Evolutionary conservation across 2,113 vertebrate species (phyloP), one percentile per base, ranked within the genome.

Genomic region (Mesoclemmys tuberculata): DNA sequence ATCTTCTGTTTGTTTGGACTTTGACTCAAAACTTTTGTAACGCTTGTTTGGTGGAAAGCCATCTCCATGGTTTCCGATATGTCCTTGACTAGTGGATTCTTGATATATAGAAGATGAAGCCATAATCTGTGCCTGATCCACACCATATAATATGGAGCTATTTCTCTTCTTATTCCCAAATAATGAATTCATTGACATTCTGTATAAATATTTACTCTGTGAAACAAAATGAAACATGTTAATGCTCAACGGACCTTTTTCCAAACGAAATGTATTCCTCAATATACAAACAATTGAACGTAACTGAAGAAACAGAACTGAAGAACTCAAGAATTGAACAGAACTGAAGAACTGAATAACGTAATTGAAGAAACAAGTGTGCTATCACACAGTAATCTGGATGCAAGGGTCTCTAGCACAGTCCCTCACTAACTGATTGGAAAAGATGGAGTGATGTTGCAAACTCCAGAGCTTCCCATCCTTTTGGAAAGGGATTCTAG

Each of bases 41-140:
- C 99, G 98, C 74, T 99, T 99, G 92, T 95, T 98, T 12, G 99
- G 99, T 10, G 99, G 99, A 18, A 93, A 98, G 38, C 97, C 98
- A 19, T 44, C 49, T 56, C 41, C 71, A 27, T 91, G 78, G 52
- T 74, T 88, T 31, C 87, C 92, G n/a, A 74, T 92, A 41, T 64
- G 9, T 81, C 71, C 82, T 2, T n/a, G 71, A 51, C 74, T n/a
- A 52, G 74, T 29, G 26, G 74, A 11, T 44, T 55, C 68, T 55
- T 83, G 90, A 26, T 56, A 51, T n/a, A 48, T n/a, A 74, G 78
- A 80, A 82, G 68, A 8, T 35, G 88, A 80, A 81, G 85, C 22
- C 35, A n/a, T 44, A 44, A 89, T 56, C 68, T 85, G 87, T 2
- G 80, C 38, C 11, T 77, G 46, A 44, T 61, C 91, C 12, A 48